Evolutionary conservation across 2,113 vertebrate genomes (phyloP).

Genomic region (Vicugna pacos): DNA sequence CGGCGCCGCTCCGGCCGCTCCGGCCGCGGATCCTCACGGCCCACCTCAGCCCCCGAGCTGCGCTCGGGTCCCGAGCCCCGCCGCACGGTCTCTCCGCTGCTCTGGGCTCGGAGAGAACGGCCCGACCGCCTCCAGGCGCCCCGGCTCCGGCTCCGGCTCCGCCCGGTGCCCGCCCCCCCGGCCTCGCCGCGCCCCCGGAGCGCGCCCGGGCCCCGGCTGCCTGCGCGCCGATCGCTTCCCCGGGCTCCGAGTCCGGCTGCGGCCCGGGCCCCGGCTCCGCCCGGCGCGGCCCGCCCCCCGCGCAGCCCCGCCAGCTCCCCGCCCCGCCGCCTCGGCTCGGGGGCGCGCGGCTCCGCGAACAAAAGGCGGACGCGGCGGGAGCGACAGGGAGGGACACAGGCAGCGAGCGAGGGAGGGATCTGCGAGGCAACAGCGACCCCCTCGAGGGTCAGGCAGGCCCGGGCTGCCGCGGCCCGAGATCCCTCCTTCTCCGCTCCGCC

Average conservation of each 20-base stretch:
- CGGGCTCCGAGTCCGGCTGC: no score
- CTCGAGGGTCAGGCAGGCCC: constrained; percentile 67
- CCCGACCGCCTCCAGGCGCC: constrained; percentile 78
- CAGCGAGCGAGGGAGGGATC: constrained; percentile 67
- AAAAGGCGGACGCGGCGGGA: constrained; percentile 86
- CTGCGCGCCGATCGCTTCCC: constrained; percentile 32
- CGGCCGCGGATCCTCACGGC: constrained; percentile 9
- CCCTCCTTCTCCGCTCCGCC: neutral
- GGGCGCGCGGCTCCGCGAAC: constrained; percentile 87
- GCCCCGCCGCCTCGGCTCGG: constrained; percentile 84
- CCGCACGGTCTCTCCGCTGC: constrained; percentile 52
- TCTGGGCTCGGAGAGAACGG: constrained; percentile 63
- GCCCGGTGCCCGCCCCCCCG: constrained; percentile 80
- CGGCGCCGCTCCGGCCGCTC: constrained; percentile 33
- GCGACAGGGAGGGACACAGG: constrained; percentile 72
- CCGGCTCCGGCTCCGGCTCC: constrained; percentile 79
- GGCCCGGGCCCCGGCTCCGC: constrained; percentile 78
- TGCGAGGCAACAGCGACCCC: constrained; percentile 88
- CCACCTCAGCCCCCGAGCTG: constrained; percentile 51
- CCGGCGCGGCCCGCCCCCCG: constrained; percentile 80
- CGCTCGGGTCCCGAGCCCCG: constrained; percentile 57
- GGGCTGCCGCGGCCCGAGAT: constrained; percentile 58
- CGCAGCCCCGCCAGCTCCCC: constrained; percentile 84
- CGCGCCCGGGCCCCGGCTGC: constrained; percentile 58
- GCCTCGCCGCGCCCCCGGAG: constrained; percentile 79